Evolutionary conservation across 2,888 invertebrate genomes (phyloP).

Genomic region (Melitaea athalia): DNA sequence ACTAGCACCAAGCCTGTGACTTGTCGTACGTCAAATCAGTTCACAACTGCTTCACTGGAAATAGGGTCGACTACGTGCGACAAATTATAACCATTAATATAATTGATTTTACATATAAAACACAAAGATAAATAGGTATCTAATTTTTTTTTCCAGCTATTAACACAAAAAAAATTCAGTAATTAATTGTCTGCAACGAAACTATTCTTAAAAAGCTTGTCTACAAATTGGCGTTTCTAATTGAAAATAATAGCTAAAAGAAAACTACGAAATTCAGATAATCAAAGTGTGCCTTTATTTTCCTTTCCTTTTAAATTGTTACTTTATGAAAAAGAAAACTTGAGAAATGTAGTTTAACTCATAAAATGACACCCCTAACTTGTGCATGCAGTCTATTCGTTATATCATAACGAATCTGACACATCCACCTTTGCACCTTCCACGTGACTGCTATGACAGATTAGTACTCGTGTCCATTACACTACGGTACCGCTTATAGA

Average conservation of each 20-base stretch:
- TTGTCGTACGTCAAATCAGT: slow-evolving; percentile 17
- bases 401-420: slow-evolving; percentile 10
- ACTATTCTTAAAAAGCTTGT: too few species aligned
- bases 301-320: too few species aligned
- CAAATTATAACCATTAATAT: background rate
- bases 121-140: too few species aligned
- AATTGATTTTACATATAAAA: background rate
- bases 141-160: too few species aligned
- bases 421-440: slow-evolving; percentile 14
- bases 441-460: slow-evolving; percentile 4
- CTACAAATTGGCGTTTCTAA: too few species aligned
- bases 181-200: too few species aligned
- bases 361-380: slow-evolving; percentile 1
- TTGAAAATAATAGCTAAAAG: too few species aligned
- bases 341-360: background rate
- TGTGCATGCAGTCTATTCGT: background rate
- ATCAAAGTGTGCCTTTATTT: too few species aligned
- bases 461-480: slow-evolving; percentile 6
- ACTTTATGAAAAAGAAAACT: too few species aligned
- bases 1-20: slow-evolving; percentile 20
- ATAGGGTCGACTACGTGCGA: slow-evolving; percentile 7
- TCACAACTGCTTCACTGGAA: slow-evolving; percentile 16
- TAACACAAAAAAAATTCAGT: too few species aligned
- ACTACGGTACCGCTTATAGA: slow-evolving; percentile 15
- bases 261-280: too few species aligned